Evolutionary conservation across 1,140 invertebrate species (phyloP), one percentile per base, ranked within the genome.

Genomic region (Drosophila bocqueti): DNA sequence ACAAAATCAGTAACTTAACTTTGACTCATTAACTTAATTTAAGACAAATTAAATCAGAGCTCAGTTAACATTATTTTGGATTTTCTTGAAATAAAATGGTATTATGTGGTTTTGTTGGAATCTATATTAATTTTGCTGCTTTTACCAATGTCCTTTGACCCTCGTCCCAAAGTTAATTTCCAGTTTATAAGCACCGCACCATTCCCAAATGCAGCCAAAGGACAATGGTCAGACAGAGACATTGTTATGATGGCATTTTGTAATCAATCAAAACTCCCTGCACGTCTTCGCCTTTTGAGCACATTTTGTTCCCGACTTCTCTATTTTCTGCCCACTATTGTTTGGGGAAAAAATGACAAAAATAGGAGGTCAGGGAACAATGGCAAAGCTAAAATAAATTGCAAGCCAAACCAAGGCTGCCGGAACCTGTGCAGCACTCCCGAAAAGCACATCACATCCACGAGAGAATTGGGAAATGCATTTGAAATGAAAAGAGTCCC

Each of bases 371-470:
- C 21, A 31, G 43, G 21, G 43, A 57, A 24, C 42, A 54, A 29
- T 11, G 36, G 43, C 13, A 13, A 26, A 52, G 24, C 36, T 9
- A 68, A 80, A 83, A 76, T 80, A 79, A 81, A 85, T 67, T 85
- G 78, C 78, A 86, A 45, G 78, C 49, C 29, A 29, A 29, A 7
- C 6, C 29, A 29, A 29, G 29, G 29, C 29, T 29, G 29, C 29
- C 29, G 29, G 6, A 6, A 29, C 55, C 79, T 69, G 64, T 40
- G 50, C 46, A 26, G 24, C 8, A 47, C 45, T 60, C n/a, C 8
- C 29, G 47, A 15, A 60, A 38, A 43, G 13, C 21, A 26, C 9
- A 42, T 46, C 38, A 38, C 26, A n/a, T 52, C 24, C 38, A 47
- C 42, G 8, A 31, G 42, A 40, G 50, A n/a, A 50, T 18, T 26